phyloP scores from a whole-genome alignment of 2,888 invertebrate genomes.

The Nephrotoma appendiculata region DNA sequence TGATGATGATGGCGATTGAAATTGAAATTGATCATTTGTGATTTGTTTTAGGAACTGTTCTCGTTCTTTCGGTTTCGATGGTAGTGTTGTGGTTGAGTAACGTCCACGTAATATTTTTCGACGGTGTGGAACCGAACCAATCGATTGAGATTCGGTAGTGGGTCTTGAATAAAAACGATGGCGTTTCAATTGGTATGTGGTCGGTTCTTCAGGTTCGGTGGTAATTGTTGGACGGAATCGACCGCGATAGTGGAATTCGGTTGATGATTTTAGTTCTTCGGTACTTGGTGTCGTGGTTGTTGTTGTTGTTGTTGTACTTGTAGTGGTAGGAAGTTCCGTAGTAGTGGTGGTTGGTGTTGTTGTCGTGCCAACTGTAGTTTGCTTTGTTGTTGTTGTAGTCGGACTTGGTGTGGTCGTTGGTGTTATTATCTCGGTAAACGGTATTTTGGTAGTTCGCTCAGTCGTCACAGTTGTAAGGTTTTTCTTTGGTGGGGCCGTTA shows the following conservation, averaged over 20 bases:
- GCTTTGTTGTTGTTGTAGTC: slow-evolving; percentile 8
- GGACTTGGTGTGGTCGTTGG: slow-evolving; percentile 12
- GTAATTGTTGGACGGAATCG: slow-evolving; percentile 20
- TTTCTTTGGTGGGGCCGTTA: slow-evolving; percentile 19
- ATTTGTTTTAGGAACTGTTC: neutral
- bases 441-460: slow-evolving; percentile 6
- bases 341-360: slow-evolving; percentile 16
- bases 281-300: neutral
- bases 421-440: slow-evolving; percentile 11
- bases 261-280: neutral
- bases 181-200: slow-evolving; percentile 29
- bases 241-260: slow-evolving; percentile 14
- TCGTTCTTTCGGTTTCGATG: neutral
- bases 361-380: slow-evolving; percentile 16
- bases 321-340: slow-evolving; percentile 11
- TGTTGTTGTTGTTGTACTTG: neutral
- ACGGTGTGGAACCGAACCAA: neutral
- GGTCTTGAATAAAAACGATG: slow-evolving; percentile 12
- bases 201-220: slow-evolving; percentile 22
- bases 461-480: neutral
- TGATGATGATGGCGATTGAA: neutral
- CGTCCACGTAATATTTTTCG: neutral
- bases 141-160: neutral
- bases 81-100: neutral
- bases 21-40: neutral